phyloP scores from a whole-genome alignment of 2,888 invertebrate species.

The Diplazon laetatorius region DNA sequence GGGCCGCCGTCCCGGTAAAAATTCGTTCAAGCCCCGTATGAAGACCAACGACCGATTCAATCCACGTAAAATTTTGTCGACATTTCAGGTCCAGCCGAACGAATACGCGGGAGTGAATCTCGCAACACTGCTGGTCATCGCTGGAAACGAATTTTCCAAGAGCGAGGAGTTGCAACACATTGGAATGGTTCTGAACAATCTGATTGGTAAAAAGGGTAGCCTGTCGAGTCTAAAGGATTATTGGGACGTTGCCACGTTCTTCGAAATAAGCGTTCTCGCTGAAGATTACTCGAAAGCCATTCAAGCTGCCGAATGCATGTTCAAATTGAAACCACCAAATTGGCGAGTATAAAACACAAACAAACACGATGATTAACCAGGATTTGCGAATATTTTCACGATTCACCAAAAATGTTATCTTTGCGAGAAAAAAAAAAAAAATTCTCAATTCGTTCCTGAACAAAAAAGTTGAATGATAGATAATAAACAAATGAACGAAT shows the following conservation, averaged over 20 bases:
- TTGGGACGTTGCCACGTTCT: slow-evolving; percentile 99
- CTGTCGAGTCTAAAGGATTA: slow-evolving; percentile 96
- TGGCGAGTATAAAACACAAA: slow-evolving; percentile 84
- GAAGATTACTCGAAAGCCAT: slow-evolving; percentile 98
- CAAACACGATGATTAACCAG: background rate
- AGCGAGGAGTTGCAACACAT: slow-evolving; percentile 96
- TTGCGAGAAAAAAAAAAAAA: too few relatives aligned
- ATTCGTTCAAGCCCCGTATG: too few relatives aligned
- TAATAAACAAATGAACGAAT: background rate
- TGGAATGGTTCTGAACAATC: slow-evolving; percentile 96
- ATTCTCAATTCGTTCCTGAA: too few relatives aligned
- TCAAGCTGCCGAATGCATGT: slow-evolving; percentile 98
- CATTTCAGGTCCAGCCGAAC: slow-evolving; percentile 92
- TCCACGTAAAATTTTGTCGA: too few relatives aligned
- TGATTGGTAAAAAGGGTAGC: slow-evolving; percentile 99
- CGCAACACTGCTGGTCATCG: slow-evolving; percentile 97
- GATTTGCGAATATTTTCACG: background rate
- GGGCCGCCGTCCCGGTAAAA: too few relatives aligned
- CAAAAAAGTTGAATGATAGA: too few relatives aligned
- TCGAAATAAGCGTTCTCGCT: slow-evolving; percentile 98
- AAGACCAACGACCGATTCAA: too few relatives aligned
- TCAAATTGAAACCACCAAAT: slow-evolving; percentile 94
- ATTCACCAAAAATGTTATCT: background rate
- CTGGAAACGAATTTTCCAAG: slow-evolving; percentile 96
- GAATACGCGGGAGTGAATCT: slow-evolving; percentile 99